Conservation (phyloP, 1,140 invertebrate genomes). For the Monomorium pharaonis region DNA sequence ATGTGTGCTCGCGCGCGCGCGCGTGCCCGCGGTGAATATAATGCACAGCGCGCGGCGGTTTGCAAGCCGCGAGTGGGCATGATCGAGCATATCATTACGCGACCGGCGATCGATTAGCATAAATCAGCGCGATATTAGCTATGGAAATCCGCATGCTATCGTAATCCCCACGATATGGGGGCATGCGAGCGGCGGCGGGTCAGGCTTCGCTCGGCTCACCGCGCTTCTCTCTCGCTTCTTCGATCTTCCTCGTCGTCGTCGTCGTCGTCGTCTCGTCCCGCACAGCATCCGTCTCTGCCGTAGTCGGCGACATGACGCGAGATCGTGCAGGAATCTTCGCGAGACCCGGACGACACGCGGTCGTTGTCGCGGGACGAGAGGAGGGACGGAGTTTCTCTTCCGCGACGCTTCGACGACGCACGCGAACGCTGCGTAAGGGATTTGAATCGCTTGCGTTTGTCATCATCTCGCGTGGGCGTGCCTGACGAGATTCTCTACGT, state of each 20-base stretch:
- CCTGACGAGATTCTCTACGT: background rate
- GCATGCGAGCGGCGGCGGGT: conserved; percentile 36
- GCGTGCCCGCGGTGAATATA: background rate
- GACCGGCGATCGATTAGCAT: conserved; percentile 70
- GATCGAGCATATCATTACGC: conserved; percentile 69
- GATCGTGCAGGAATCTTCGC: background rate
- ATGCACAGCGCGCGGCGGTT: conserved; percentile 28
- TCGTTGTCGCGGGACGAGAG: background rate
- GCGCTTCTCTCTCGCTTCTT: too few species aligned
- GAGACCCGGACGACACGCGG: background rate
- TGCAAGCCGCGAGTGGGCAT: conserved; percentile 39
- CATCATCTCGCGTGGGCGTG: background rate
- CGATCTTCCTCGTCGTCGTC: too few species aligned
- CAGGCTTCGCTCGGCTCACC: background rate
- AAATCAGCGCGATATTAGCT: conserved; percentile 72
- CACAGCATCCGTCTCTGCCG: conserved; percentile 4
- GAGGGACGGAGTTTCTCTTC: background rate
- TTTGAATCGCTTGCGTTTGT: background rate
- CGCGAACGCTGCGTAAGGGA: background rate
- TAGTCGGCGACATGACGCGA: background rate
- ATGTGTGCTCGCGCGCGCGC: background rate
- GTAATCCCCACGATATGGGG: conserved; percentile 59
- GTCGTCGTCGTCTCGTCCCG: too few species aligned
- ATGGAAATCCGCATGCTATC: conserved; percentile 51
- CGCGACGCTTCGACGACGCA: background rate